Conservation (phyloP, 2,797 vertebrate species). For the Protosalanx chinensis region DNA sequence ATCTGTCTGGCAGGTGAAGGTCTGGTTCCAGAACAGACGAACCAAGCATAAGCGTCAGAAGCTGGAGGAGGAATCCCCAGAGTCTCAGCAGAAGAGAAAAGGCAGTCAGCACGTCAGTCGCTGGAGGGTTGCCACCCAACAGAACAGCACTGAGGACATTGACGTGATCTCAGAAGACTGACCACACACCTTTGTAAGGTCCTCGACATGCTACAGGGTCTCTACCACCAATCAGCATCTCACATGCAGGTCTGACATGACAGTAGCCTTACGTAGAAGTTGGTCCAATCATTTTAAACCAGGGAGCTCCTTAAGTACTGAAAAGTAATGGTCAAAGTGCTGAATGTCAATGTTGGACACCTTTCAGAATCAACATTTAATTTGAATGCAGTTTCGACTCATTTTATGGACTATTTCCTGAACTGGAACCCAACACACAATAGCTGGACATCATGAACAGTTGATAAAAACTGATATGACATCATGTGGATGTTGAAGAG, state of each 20-base stretch:
- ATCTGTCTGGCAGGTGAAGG: constrained; percentile 70
- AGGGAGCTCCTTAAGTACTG: not conserved
- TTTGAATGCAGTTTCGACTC: not conserved
- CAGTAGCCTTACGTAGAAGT: no score
- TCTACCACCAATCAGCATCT: constrained; percentile 1
- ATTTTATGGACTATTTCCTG: not conserved
- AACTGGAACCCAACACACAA: not conserved
- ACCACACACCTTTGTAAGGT: constrained; percentile 16
- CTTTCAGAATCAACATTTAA: not conserved
- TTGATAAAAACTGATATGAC: not conserved
- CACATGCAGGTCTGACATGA: not conserved
- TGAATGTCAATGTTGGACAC: not conserved
- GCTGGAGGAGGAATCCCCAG: constrained; percentile 82
- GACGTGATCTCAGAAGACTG: constrained; percentile 81
- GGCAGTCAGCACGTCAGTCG: constrained; percentile 80
- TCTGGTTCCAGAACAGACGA: constrained; percentile 81
- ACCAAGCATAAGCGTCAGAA: constrained; percentile 87
- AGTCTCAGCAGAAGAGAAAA: constrained; percentile 80
- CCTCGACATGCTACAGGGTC: constrained; percentile 3
- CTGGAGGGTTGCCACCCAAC: constrained; percentile 80
- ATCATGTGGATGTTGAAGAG: not conserved
- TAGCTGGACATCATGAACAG: not conserved
- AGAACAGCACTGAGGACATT: constrained; percentile 72
- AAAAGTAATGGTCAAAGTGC: not conserved
- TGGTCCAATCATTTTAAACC: not conserved